These are phyloP conservation scores for Abrostola tripartita DNA, from an alignment of 2,888 invertebrate species.

Conservation along the genomic window DNA sequence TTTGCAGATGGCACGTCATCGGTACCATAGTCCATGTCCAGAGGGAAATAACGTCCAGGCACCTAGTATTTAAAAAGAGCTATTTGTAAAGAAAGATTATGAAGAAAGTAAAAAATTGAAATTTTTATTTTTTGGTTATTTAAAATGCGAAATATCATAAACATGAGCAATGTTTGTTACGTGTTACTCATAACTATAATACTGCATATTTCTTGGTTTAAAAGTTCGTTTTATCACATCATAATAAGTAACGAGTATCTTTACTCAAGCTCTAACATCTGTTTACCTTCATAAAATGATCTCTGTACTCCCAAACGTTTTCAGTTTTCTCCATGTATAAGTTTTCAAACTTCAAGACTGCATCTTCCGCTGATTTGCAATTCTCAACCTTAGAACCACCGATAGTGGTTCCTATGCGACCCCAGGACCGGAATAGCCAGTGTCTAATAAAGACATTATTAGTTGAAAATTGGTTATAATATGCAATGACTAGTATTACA, in stretches of 20 bases:
- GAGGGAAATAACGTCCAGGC: slow-evolving; percentile 93
- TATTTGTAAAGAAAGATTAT: not conserved
- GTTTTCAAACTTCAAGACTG: slow-evolving; percentile 89
- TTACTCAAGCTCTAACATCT: not conserved
- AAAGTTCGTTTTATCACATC: too few species aligned
- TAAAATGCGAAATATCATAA: too few species aligned
- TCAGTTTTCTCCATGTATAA: slow-evolving; percentile 94
- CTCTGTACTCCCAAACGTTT: slow-evolving; percentile 92
- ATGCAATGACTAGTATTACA: too few species aligned
- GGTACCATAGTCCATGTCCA: slow-evolving; percentile 96
- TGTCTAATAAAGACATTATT: slow-evolving; percentile 77
- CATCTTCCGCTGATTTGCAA: slow-evolving; percentile 83
- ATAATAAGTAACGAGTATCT: not conserved
- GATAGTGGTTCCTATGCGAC: slow-evolving; percentile 98
- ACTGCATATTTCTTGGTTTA: too few species aligned
- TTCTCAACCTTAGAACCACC: slow-evolving; percentile 91
- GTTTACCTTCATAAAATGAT: slow-evolving; percentile 89
- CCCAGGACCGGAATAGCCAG: slow-evolving; percentile 98
- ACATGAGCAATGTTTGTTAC: too few species aligned
- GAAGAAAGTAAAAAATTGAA: too few species aligned
- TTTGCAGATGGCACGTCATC: slow-evolving; percentile 80
- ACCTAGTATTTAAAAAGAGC: slow-evolving; percentile 68
- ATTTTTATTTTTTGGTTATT: too few species aligned
- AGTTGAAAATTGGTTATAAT: too few species aligned
- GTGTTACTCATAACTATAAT: too few species aligned